Conservation (phyloP, 2,113 vertebrate genomes). For the Panurus biarmicus region DNA sequence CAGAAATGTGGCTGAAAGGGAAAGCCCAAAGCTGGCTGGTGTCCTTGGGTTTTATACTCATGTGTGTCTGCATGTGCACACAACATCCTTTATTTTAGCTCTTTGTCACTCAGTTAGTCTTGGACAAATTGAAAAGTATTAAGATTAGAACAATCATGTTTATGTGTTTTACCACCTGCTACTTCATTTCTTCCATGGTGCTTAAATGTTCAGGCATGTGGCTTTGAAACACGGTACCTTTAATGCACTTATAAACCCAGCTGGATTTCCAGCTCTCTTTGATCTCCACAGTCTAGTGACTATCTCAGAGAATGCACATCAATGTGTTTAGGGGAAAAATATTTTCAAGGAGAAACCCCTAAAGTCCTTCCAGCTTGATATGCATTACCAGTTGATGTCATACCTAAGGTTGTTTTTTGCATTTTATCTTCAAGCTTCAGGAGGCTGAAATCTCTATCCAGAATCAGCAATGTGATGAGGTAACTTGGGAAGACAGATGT, state of each 20-base stretch:
- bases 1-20: neutral
- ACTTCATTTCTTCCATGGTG: neutral
- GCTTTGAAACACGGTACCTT: neutral
- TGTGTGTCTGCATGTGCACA: neutral
- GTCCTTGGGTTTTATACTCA: neutral
- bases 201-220: constrained; percentile 9
- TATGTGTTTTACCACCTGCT: constrained; percentile 16
- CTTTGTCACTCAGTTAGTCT: neutral
- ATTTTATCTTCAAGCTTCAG: constrained; percentile 20
- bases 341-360: constrained; percentile 18
- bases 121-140: neutral
- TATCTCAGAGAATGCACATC: constrained; percentile 19
- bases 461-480: neutral
- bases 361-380: neutral
- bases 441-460: neutral
- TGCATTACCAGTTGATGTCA: neutral
- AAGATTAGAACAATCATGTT: constrained; percentile 12
- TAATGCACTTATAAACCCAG: constrained; percentile 14
- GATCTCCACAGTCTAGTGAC: neutral
- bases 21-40: neutral
- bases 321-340: neutral
- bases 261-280: constrained; percentile 43
- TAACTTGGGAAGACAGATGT: neutral
- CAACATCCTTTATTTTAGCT: neutral
- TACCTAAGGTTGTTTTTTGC: neutral